These are phyloP conservation scores for Nyctibius bracteatus DNA, from an alignment of 2,113 vertebrate genomes.

Conservation along the genomic window DNA sequence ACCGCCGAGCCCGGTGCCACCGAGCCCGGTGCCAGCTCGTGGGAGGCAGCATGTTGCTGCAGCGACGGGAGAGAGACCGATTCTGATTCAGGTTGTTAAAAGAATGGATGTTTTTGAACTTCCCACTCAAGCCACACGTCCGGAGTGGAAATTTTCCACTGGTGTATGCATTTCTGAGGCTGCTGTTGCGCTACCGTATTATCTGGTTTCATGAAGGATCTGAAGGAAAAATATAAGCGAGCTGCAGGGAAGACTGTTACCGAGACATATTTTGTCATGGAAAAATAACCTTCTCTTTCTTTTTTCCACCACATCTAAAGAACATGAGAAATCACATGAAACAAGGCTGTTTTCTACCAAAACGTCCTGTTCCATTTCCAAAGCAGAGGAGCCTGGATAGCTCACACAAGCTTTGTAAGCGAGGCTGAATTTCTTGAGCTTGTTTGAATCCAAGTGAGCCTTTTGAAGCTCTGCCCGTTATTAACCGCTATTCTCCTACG, in stretches of 20 bases:
- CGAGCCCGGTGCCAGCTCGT: fast-evolving
- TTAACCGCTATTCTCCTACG: neutral
- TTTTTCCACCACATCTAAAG: neutral
- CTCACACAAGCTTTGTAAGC: neutral
- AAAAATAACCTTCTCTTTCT: neutral
- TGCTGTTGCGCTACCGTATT: neutral
- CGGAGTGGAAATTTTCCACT: constrained; percentile 17
- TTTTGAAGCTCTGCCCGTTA: neutral
- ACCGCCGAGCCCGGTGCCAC: fast-evolving
- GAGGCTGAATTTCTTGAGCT: neutral
- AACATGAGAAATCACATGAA: neutral
- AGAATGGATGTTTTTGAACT: neutral
- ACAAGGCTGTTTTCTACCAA: neutral
- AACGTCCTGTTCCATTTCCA: neutral
- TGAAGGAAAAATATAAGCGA: neutral
- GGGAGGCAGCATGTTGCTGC: fast-evolving
- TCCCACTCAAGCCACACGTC: neutral
- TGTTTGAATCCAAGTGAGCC: neutral
- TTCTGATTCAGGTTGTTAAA: neutral
- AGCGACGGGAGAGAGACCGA: fast-evolving
- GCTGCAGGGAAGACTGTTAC: neutral
- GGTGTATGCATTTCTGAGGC: neutral
- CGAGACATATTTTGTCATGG: neutral
- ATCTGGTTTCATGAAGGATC: neutral
- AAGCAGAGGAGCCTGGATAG: neutral